Evolutionary conservation across 2,113 vertebrate genomes (phyloP).

Genomic region (Campylomormyrus tamandua): DNA sequence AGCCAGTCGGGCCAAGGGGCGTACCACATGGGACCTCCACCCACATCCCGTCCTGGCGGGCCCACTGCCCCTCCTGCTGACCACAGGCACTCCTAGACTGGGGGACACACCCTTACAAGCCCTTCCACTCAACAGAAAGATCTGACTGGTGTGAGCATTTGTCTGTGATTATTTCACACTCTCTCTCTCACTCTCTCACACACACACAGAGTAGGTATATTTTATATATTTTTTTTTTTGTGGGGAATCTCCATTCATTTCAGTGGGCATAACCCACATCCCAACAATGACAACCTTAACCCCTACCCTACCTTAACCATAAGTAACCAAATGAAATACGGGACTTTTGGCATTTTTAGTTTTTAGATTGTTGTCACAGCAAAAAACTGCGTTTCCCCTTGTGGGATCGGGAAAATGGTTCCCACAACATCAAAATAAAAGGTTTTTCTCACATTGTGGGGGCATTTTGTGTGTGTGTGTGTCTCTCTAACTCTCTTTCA

Average conservation of each 20-base stretch:
- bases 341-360: too few relatives aligned
- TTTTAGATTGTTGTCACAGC: not conserved
- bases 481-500: not conserved
- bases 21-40: not conserved
- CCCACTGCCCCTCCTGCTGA: not conserved
- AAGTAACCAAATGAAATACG: not conserved
- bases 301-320: not conserved
- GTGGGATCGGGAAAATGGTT: not conserved
- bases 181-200: not conserved
- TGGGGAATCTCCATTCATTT: not conserved
- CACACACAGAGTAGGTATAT: not conserved
- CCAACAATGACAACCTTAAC: not conserved
- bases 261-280: not conserved
- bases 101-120: not conserved
- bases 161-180: not conserved
- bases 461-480: not conserved
- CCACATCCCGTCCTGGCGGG: constrained; percentile 1
- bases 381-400: not conserved
- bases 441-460: not conserved
- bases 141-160: not conserved
- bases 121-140: not conserved
- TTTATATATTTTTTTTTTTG: not conserved
- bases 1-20: not conserved
- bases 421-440: not conserved
- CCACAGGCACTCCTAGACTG: not conserved